These are phyloP conservation scores for Troides aeacus DNA, from an alignment of 2,888 invertebrate species.

Conservation along the genomic window DNA sequence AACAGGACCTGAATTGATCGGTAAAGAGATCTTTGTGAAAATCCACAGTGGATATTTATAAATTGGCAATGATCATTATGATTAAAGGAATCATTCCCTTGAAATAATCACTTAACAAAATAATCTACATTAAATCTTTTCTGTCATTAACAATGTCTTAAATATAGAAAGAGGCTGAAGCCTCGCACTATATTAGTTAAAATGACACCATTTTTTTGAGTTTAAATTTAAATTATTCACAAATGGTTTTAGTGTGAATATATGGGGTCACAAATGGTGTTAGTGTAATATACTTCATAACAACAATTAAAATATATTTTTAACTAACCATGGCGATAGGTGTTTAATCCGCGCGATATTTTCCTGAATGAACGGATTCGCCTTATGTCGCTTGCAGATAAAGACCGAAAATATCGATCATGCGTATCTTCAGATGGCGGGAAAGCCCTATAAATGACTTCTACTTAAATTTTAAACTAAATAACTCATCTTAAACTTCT, in stretches of 20 bases:
- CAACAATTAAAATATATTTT: background rate
- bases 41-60: too few species aligned
- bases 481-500: background rate
- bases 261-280: too few species aligned
- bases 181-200: too few species aligned
- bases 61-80: too few species aligned
- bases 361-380: slow-evolving; percentile 49
- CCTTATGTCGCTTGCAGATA: slow-evolving; percentile 38
- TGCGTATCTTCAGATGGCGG: background rate
- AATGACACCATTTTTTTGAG: too few species aligned
- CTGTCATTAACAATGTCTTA: too few species aligned
- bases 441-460: background rate
- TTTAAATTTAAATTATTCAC: background rate
- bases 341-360: slow-evolving; percentile 35
- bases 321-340: slow-evolving; percentile 19
- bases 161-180: too few species aligned
- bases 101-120: too few species aligned
- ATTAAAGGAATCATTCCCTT: too few species aligned
- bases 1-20: background rate
- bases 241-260: background rate
- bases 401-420: slow-evolving; percentile 3
- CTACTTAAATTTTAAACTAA: background rate
- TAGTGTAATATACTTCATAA: background rate
- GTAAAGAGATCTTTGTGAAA: too few species aligned
- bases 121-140: too few species aligned